These are phyloP conservation scores for Sebastiscus tertius DNA, from an alignment of 2,797 vertebrate genomes.

Conservation along the genomic window DNA sequence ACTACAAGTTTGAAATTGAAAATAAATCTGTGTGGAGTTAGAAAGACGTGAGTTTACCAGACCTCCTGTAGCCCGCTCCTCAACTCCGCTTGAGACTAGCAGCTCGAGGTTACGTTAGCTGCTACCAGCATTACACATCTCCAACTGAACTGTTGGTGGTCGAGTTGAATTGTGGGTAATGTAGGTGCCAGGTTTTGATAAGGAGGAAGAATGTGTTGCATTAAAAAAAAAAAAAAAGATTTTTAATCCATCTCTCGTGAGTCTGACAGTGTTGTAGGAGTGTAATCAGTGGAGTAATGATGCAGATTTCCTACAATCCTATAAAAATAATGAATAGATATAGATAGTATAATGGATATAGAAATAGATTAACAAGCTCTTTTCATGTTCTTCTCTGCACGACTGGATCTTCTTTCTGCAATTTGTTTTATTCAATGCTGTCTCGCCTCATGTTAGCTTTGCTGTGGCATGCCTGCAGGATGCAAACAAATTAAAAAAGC, in stretches of 20 bases:
- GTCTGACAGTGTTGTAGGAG: not conserved
- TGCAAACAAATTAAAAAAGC: not conserved
- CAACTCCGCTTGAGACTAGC: not conserved
- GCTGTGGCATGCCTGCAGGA: conserved; percentile 32
- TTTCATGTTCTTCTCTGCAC: not conserved
- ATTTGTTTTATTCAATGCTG: not conserved
- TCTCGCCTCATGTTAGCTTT: conserved; percentile 14
- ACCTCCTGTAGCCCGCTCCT: not conserved
- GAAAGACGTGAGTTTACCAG: not conserved
- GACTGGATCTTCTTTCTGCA: not conserved
- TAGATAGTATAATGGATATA: accelerated
- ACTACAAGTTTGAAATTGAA: not conserved
- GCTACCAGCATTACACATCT: not conserved
- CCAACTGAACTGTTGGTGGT: too few species aligned
- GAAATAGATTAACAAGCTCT: not conserved
- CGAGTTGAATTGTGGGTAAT: not conserved
- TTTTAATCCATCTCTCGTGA: not conserved
- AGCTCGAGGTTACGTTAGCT: not conserved
- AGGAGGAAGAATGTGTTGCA: not conserved
- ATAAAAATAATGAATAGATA: accelerated
- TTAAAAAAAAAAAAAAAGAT: not conserved
- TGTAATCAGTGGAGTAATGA: not conserved
- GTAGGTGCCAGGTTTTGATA: not conserved
- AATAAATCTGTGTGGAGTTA: not conserved
- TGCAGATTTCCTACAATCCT: not conserved